A percentile compares a stretch with the other conserved stretches of the same genome.
phyloP scores from a whole-genome alignment of 2,888 invertebrate genomes.

The Dasysyrphus albostriatus region DNA sequence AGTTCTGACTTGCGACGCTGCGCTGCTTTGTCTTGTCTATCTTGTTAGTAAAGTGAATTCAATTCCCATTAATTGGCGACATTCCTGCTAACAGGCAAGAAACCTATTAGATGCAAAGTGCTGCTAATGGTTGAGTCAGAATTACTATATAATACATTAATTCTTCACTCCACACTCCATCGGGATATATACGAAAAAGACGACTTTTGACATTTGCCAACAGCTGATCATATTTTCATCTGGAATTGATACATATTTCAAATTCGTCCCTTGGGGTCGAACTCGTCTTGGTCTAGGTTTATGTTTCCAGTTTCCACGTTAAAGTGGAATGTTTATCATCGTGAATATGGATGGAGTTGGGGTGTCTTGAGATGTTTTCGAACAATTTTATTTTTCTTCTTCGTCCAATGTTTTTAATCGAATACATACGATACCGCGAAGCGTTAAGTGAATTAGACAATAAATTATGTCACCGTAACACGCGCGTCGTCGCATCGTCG shows the following conservation, averaged over 20 bases:
- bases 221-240: constrained; percentile 72
- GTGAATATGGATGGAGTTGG: constrained; percentile 20
- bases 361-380: constrained; percentile 57
- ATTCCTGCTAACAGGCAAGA: constrained; percentile 42
- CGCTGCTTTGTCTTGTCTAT: constrained; percentile 13
- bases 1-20: background rate
- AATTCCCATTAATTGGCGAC: constrained; percentile 67
- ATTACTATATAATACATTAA: background rate
- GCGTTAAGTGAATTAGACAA: constrained; percentile 76
- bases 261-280: constrained; percentile 61
- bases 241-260: constrained; percentile 64
- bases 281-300: background rate
- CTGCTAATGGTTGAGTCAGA: constrained; percentile 43
- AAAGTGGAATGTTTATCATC: constrained; percentile 43
- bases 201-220: constrained; percentile 72
- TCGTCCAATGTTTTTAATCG: constrained; percentile 59
- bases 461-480: constrained; percentile 74
- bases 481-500: constrained; percentile 39
- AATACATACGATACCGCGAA: constrained; percentile 71
- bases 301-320: background rate
- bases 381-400: constrained; percentile 32
- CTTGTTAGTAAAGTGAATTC: constrained; percentile 18
- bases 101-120: constrained; percentile 34
- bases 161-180: background rate
- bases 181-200: background rate